Percentiles rank a stretch among this genome's conserved stretches.
Evolutionary conservation across 2,888 invertebrate genomes (phyloP).

Genomic region (Leptopilina syphax): DNA sequence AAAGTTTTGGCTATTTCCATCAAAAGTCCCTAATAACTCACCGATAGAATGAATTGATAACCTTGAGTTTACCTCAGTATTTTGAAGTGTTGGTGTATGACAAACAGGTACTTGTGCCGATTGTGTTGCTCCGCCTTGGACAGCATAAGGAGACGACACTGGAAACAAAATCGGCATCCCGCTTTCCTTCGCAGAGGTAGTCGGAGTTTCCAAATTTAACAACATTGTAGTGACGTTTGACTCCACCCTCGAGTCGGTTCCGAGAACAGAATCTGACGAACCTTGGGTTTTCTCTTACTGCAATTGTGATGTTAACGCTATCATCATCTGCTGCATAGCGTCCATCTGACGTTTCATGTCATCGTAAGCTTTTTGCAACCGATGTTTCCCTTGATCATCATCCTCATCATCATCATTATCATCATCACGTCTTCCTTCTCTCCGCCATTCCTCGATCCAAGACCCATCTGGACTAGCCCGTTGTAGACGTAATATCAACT

Average conservation of each 20-base stretch:
- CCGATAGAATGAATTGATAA: slow-evolving; percentile 31
- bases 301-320: not conserved
- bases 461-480: not conserved
- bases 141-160: too few species aligned
- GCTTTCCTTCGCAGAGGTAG: too few species aligned
- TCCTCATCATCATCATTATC: not conserved
- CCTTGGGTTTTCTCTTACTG: not conserved
- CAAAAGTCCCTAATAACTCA: slow-evolving; percentile 36
- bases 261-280: not conserved
- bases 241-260: not conserved
- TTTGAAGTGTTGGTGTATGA: not conserved
- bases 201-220: too few species aligned
- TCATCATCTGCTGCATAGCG: not conserved
- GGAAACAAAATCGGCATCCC: too few species aligned
- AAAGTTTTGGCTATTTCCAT: slow-evolving; percentile 41
- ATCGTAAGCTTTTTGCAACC: not conserved
- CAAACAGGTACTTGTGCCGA: too few species aligned
- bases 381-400: not conserved
- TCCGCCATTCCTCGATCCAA: not conserved
- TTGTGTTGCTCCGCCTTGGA: too few species aligned
- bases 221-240: not conserved
- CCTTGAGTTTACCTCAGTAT: slow-evolving; percentile 20
- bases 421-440: not conserved
- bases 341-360: not conserved
- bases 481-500: not conserved